Conservation (phyloP, 2,888 invertebrate genomes). For the Apamea anceps region DNA sequence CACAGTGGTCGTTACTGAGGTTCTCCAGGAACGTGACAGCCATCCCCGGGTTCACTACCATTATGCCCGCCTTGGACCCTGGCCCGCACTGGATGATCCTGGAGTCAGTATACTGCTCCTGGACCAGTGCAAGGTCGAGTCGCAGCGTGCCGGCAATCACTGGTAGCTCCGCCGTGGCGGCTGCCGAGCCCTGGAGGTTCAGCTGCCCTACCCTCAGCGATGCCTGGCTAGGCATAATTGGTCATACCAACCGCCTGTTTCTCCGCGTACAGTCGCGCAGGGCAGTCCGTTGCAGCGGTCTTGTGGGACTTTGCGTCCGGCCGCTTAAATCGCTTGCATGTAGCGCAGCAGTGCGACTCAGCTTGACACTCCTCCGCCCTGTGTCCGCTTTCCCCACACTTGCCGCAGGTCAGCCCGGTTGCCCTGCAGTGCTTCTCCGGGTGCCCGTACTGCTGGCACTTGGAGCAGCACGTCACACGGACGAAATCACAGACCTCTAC, state of each 20-base stretch:
- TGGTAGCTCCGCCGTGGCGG: conserved; percentile 53
- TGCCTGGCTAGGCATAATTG: conserved; percentile 34
- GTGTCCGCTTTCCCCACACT: conserved; percentile 61
- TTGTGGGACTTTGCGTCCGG: conserved; percentile 38
- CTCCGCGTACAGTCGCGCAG: conserved; percentile 53
- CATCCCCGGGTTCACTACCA: background rate
- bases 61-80: background rate
- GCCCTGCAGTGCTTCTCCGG: conserved; percentile 45
- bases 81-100: background rate
- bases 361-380: conserved; percentile 25
- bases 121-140: conserved; percentile 62
- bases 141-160: conserved; percentile 37
- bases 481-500: too few species aligned
- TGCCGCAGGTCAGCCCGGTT: background rate
- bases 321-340: conserved; percentile 54
- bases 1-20: background rate
- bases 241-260: conserved; percentile 11
- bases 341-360: conserved; percentile 46
- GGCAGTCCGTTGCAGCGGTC: conserved; percentile 57
- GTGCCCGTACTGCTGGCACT: conserved; percentile 71
- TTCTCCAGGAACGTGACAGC: background rate
- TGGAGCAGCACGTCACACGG: too few species aligned
- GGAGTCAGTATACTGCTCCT: conserved; percentile 59
- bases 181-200: conserved; percentile 54
- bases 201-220: conserved; percentile 56